These are phyloP conservation scores for Thryonomys swinderianus DNA, from an alignment of 2,113 vertebrate genomes.

Conservation along the genomic window DNA sequence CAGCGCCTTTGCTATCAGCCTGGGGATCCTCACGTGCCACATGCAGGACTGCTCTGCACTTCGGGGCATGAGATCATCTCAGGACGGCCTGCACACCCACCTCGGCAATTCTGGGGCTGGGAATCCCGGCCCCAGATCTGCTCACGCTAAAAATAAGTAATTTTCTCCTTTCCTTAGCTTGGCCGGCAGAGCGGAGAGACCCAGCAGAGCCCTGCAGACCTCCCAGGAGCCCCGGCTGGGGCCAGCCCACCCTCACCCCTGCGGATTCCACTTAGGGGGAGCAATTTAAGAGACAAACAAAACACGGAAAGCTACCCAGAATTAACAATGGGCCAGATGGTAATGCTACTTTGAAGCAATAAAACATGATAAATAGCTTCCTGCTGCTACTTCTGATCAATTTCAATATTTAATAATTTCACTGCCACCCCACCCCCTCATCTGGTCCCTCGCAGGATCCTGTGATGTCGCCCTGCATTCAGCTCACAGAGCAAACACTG, in stretches of 20 bases:
- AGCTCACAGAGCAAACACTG: background rate
- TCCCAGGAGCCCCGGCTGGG: background rate
- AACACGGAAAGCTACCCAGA: conserved; percentile 73
- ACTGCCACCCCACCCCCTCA: conserved; percentile 55
- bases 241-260: background rate
- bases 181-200: conserved; percentile 61
- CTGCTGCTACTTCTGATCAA: conserved; percentile 77
- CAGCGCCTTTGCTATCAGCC: background rate
- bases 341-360: conserved; percentile 73
- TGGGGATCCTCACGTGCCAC: background rate
- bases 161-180: background rate
- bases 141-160: conserved; percentile 47
- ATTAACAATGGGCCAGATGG: conserved; percentile 84
- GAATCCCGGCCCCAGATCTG: background rate
- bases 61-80: accelerated
- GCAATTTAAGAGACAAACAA: conserved; percentile 78
- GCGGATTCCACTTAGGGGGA: conserved; percentile 53
- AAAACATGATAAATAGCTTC: conserved; percentile 82
- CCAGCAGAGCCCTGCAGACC: conserved; percentile 49
- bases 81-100: background rate
- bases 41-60: background rate
- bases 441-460: conserved; percentile 45
- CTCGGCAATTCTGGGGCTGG: background rate
- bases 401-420: conserved; percentile 80
- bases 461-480: background rate